Evolutionary conservation across 2,113 vertebrate species (phyloP), one percentile per base, ranked within the genome.

Genomic region (Pao palembangensis): DNA sequence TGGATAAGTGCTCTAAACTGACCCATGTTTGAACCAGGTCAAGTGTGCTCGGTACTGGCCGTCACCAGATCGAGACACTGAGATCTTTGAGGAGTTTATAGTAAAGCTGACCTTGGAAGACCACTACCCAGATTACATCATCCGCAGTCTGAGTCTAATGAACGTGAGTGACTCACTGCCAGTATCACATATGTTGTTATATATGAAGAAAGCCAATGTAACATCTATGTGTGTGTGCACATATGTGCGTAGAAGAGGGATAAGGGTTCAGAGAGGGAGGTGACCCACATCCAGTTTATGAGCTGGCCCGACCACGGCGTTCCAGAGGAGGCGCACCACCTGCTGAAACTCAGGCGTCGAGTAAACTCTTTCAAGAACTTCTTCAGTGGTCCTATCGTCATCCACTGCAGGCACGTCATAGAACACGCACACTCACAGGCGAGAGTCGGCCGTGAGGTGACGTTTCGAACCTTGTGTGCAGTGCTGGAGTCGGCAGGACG

Each of bases 21-120:
- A 58, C 38, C 0, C 8, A 8, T 56, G 17, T 72, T 80, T 50
- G 70, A 11, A 38, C 11, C 11, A 99, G 97, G 88, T 89, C 53
- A 99, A 99, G 73, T 98, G 97, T 89, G 94, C 93, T 14, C 93
- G 97, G 75, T 99, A 99, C 79, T 98, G 97, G 97, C 97, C 97
- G 0, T 88, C 90, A 6, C 54, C 85, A 69, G 90, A 93, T 0
- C 87, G 91, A 0, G 86, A 91, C 20, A 84, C 85, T 0, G 93
- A 91, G 65, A 75, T 90, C 0, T 99, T 73, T 10, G 92, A 94
- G 25, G 94, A 96, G 58, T 90, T 98, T n/a, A 61, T 89, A 1
- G 93, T 99, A 51, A 94, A 92, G 76, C 88, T 94, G 47, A 88
- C 28, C 1, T 86, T 91, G 31, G 90, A 93, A 65, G 93, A 96